phyloP scores from a whole-genome alignment of 2,113 vertebrate genomes.

The Hepsetus odoe region DNA sequence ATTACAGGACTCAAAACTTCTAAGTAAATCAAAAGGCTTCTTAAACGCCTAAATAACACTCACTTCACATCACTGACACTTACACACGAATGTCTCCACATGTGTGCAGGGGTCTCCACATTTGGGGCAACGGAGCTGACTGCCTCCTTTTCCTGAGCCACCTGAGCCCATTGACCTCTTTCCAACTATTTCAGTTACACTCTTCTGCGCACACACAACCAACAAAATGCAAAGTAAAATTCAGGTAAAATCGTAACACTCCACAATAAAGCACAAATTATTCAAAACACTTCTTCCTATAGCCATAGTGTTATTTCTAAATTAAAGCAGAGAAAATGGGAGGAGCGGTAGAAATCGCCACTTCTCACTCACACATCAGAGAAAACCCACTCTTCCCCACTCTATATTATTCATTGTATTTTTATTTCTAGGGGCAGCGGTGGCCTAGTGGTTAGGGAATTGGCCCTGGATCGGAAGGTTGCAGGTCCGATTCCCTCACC shows the following conservation, averaged over 20 bases:
- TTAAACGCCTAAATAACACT: not conserved
- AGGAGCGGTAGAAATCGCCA: too few relatives aligned
- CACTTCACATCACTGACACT: constrained; percentile 68
- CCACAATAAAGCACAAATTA: too few relatives aligned
- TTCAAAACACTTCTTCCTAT: constrained; percentile 81
- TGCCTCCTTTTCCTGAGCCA: constrained; percentile 91
- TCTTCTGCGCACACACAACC: constrained; percentile 76
- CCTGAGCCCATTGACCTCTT: constrained; percentile 85
- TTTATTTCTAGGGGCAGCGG: too few relatives aligned
- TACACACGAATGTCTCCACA: constrained; percentile 97
- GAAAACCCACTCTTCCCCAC: too few relatives aligned
- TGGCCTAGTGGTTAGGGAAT: too few relatives aligned
- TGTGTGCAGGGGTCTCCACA: constrained; percentile 96
- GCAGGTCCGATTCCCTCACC: too few relatives aligned
- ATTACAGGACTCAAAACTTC: not conserved
- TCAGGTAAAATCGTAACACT: not conserved
- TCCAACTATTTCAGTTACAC: constrained; percentile 76
- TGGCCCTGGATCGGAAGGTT: too few relatives aligned
- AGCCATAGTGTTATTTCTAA: too few relatives aligned
- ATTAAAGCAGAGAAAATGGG: too few relatives aligned
- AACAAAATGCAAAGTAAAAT: not conserved
- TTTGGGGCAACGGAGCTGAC: constrained; percentile 93
- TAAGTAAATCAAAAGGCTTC: not conserved
- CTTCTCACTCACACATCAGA: too few relatives aligned
- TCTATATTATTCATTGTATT: too few relatives aligned